Evolutionary conservation across 2,797 vertebrate genomes (phyloP).

Genomic region (Danio aesculapii): DNA sequence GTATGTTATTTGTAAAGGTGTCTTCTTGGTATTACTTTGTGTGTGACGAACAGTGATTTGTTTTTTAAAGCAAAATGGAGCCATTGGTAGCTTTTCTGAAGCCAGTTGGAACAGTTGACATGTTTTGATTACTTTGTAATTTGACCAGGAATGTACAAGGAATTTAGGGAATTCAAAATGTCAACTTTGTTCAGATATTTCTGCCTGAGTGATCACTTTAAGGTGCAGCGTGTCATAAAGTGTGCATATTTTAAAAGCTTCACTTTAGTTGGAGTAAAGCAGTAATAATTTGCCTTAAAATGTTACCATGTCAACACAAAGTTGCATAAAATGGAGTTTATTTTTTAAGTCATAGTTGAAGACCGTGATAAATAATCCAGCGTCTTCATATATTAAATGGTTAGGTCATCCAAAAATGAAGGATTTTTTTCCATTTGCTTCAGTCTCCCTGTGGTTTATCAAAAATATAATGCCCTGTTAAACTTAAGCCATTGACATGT

Average conservation of each 20-base stretch:
- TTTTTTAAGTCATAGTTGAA: background rate
- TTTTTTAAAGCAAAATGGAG: background rate
- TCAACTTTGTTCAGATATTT: background rate
- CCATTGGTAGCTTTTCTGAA: background rate
- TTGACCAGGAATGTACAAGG: background rate
- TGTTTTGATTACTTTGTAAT: background rate
- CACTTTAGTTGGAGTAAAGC: background rate
- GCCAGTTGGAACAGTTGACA: conserved; percentile 26
- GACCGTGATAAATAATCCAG: background rate
- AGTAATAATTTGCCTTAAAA: background rate
- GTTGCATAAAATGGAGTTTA: background rate
- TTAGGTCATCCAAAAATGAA: too few species aligned
- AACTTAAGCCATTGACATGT: background rate
- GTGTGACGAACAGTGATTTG: background rate
- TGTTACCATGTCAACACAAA: background rate
- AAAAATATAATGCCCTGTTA: background rate
- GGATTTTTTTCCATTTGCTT: too few species aligned
- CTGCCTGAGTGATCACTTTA: background rate
- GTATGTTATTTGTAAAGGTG: background rate
- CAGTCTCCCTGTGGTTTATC: background rate
- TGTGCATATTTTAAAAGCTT: background rate
- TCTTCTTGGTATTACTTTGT: background rate
- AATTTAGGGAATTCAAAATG: conserved; percentile 25
- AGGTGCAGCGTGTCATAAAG: background rate
- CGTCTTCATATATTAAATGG: background rate